These are phyloP conservation scores for Crocodylus rhombifer DNA, from an alignment of 2,797 vertebrate genomes.

Conservation along the genomic window DNA sequence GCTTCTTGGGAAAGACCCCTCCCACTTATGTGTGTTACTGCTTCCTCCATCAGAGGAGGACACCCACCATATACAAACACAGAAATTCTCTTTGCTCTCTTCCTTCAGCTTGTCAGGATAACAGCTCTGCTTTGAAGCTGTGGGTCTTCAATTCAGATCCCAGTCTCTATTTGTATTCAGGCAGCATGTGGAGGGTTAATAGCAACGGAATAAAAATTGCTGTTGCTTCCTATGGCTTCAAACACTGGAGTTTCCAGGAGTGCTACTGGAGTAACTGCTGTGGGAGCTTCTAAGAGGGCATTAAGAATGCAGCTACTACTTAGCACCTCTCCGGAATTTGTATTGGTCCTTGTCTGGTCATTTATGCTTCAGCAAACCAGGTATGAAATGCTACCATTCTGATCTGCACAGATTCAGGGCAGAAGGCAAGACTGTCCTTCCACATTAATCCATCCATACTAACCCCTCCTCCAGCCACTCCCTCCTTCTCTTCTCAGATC, in stretches of 20 bases:
- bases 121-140: neutral
- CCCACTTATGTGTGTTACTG: neutral
- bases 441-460: neutral
- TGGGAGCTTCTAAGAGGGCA: neutral
- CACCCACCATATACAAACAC: neutral
- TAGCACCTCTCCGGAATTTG: neutral
- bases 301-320: neutral
- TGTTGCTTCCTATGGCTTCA: neutral
- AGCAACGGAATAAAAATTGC: neutral
- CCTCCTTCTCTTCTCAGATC: neutral
- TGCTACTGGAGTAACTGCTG: too few species aligned
- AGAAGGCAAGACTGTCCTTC: neutral
- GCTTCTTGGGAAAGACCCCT: neutral
- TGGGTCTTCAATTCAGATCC: neutral
- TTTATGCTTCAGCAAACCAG: too few species aligned
- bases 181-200: neutral
- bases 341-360: too few species aligned
- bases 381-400: too few species aligned
- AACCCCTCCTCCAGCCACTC: neutral
- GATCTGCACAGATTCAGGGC: neutral
- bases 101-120: neutral
- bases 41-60: neutral
- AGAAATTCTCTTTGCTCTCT: neutral
- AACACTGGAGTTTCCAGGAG: neutral
- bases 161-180: neutral